A percentile compares a stretch with the other conserved stretches of the same genome.
Evolutionary conservation across 2,113 vertebrate species (phyloP).

Genomic region (Vanacampus margaritifer): DNA sequence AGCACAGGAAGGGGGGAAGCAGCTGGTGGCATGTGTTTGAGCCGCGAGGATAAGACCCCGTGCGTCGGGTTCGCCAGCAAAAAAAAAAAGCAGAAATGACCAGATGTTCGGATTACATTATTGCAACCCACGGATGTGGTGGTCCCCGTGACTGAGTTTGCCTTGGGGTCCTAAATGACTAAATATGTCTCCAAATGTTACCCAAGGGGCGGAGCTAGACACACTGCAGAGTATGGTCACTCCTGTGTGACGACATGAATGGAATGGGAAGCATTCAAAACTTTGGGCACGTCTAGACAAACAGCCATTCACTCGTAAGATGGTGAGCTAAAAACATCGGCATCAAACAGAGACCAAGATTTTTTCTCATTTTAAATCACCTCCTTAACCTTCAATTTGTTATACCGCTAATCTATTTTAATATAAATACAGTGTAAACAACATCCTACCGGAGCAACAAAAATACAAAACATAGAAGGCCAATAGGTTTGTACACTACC

Average conservation of each 20-base stretch:
- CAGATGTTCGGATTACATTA: too few relatives aligned
- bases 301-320: not conserved
- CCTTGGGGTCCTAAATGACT: too few relatives aligned
- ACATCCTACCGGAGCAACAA: not conserved
- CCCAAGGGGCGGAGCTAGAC: not conserved
- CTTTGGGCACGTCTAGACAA: not conserved
- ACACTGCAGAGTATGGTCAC: not conserved
- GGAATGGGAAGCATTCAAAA: not conserved
- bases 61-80: slow-evolving; percentile 64
- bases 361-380: not conserved
- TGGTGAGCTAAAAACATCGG: not conserved
- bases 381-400: not conserved
- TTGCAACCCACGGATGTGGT: too few relatives aligned
- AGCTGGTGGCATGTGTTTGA: slow-evolving; percentile 82
- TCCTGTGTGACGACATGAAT: not conserved
- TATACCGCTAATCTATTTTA: not conserved
- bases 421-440: too few relatives aligned
- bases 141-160: too few relatives aligned
- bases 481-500: not conserved
- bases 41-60: slow-evolving; percentile 80
- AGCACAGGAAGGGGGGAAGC: slow-evolving; percentile 76
- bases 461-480: not conserved
- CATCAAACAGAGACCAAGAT: slow-evolving; percentile 1
- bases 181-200: too few relatives aligned
- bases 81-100: not conserved